These are phyloP conservation scores for Chelon labrosus DNA, from an alignment of 2,797 vertebrate genomes.

Conservation along the genomic window DNA sequence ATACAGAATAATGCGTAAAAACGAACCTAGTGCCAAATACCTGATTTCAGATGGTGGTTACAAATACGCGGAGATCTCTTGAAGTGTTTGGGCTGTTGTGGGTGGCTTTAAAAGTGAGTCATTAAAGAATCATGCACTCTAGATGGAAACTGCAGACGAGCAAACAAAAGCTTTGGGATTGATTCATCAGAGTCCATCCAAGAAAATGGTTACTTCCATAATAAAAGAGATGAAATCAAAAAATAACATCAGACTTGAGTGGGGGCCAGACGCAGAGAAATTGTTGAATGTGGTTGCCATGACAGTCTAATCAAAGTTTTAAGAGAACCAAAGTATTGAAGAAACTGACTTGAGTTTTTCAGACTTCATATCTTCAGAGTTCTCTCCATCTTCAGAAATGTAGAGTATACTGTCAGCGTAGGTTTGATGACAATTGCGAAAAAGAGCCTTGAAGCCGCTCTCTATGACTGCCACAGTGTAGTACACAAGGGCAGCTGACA, in stretches of 20 bases:
- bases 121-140: constrained; percentile 2
- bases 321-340: not conserved
- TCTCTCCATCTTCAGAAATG: not conserved
- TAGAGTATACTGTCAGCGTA: not conserved
- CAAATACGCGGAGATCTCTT: constrained; percentile 14
- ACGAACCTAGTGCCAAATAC: not conserved
- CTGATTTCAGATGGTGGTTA: constrained; percentile 3
- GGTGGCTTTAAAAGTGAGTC: constrained; percentile 48
- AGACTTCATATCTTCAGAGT: not conserved
- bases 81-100: constrained; percentile 18
- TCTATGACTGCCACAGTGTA: not conserved
- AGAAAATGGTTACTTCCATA: not conserved
- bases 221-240: not conserved
- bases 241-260: not conserved
- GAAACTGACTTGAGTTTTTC: not conserved
- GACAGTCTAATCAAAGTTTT: constrained; percentile 5
- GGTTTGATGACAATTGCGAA: not conserved
- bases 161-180: constrained; percentile 6
- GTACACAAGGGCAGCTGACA: constrained; percentile 22
- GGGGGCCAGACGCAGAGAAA: not conserved
- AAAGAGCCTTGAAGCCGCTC: not conserved
- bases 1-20: not conserved
- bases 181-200: constrained; percentile 11
- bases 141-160: not conserved
- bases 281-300: constrained; percentile 15